Conservation (phyloP, 2,888 invertebrate species). For the Heliconius charithonia region DNA sequence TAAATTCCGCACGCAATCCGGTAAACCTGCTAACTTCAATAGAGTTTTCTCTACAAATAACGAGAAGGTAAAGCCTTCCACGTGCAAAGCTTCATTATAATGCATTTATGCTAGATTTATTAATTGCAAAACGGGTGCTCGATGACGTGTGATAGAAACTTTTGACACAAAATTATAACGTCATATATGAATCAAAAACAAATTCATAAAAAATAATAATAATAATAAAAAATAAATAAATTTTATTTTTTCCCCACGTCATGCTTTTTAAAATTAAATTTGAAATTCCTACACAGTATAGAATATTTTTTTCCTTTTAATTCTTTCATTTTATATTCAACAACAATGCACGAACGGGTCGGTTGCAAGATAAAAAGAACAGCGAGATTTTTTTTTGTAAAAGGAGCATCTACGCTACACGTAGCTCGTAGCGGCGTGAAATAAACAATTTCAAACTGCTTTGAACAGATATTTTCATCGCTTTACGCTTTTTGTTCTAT, state of each 20-base stretch:
- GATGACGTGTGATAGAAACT: not conserved
- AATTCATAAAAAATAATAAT: too few relatives aligned
- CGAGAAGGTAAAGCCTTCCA: not conserved
- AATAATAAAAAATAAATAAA: too few relatives aligned
- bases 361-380: not conserved
- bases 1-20: not conserved
- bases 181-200: not conserved
- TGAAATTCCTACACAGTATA: not conserved
- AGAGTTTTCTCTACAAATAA: not conserved
- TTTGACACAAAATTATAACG: not conserved
- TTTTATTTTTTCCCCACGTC: not conserved
- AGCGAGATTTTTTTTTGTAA: not conserved
- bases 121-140: not conserved
- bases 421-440: constrained; percentile 14
- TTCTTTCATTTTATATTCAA: not conserved
- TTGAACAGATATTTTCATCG: not conserved
- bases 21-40: not conserved
- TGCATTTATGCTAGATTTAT: not conserved
- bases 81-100: not conserved
- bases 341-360: not conserved
- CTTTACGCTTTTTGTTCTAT: constrained; percentile 1
- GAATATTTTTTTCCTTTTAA: not conserved
- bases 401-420: not conserved
- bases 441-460: constrained; percentile 4
- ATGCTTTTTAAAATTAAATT: not conserved